These are phyloP conservation scores for Anguilla obscura DNA, from an alignment of 2,797 vertebrate species.

Conservation along the genomic window DNA sequence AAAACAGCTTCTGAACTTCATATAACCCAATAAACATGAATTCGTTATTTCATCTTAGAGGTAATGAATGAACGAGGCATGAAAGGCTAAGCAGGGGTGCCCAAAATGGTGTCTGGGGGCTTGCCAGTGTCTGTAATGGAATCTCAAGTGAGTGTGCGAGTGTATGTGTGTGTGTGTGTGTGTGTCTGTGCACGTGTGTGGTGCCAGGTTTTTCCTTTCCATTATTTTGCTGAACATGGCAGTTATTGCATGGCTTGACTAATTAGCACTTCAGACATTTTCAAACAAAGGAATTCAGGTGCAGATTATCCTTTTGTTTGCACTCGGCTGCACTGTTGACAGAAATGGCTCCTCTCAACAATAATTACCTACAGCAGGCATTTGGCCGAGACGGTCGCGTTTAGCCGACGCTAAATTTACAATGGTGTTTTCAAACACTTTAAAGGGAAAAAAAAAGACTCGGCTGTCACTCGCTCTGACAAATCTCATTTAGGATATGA, in stretches of 20 bases:
- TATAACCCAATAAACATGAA: neutral
- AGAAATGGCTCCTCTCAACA: neutral
- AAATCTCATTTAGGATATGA: neutral
- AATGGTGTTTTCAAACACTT: neutral
- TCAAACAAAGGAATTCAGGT: constrained; percentile 10
- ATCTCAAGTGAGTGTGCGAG: neutral
- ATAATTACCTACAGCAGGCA: neutral
- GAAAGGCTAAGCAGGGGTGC: neutral
- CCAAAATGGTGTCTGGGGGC: neutral
- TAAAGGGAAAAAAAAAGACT: neutral
- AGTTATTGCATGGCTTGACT: neutral
- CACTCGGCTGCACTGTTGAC: neutral
- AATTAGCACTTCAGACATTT: neutral
- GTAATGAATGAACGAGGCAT: neutral
- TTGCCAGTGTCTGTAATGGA: neutral
- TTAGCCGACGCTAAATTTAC: neutral
- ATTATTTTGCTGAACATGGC: neutral
- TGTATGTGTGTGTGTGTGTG: neutral
- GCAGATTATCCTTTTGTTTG: neutral
- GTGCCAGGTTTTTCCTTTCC: neutral
- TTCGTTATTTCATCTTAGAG: neutral
- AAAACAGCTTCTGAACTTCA: neutral
- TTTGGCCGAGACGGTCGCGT: neutral
- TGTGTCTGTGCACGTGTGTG: neutral
- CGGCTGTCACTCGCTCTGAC: neutral